Base-by-base conservation (phyloP, 2,888 invertebrate genomes). In the Chrysomela aeneicollis region DNA sequence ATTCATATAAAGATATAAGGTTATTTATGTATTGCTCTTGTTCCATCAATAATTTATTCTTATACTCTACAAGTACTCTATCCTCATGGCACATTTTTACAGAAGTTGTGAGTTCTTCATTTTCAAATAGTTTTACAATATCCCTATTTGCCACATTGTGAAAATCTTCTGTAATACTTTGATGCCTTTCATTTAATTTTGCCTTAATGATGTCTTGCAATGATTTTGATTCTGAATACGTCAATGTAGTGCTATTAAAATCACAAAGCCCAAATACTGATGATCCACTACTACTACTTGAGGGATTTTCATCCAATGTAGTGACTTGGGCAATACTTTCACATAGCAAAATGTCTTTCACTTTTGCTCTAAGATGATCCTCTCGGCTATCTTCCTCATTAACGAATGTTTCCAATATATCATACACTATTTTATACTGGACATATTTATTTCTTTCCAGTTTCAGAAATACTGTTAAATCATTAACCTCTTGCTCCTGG, bases 11-110 rank as follows among this genome's bases (percentile, higher is more conserved):
- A 61, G 74, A 76, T 26, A 74, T 15, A 35, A 84, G 71, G 65
- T 81, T 79, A 21, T 75, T 75, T 53, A 82, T 67, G 69, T 82
- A 83, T 42, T 77, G 74, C 37, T 76, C 61, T 68, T 81, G 80
- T 55, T 82, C 71, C 46, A 79, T 75, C 4, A 78, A 75, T 22
- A 84, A 75, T 71, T 82, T 79, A 59, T 78, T 74, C 67, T 81
- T 81, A 76, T 79, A 80, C 37, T 80, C 71, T 46, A 73, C 59
- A 21, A 72, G 55, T 35, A 59, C 52, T 60, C 60, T 59, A 55
- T 73, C 72, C 46, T 69, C 68, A 19, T 51, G 35, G 19, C 51
- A 35, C 60, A 71, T 19, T 18, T 71, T 66, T 26, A 69, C 35
- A 18, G 69, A 64, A 12, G 46, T 57, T 19, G 59, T 51, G 19